phyloP scores from a whole-genome alignment of 2,113 vertebrate species.

The Formicarius rufipectus region DNA sequence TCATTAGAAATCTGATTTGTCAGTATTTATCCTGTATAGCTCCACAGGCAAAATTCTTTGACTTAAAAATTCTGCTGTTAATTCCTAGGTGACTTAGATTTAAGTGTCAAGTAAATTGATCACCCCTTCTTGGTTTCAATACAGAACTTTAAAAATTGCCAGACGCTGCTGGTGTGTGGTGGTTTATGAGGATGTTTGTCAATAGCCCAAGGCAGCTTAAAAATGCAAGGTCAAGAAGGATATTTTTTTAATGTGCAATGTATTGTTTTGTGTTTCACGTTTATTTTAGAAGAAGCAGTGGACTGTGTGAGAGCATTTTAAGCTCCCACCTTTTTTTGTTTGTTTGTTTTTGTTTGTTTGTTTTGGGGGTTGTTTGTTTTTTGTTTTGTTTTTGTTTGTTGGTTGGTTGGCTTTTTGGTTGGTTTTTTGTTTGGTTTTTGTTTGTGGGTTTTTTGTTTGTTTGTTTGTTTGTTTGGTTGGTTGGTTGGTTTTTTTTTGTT shows the following conservation, averaged over 20 bases:
- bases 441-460: background rate
- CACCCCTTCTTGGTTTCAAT: background rate
- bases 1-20: background rate
- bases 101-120: conserved; percentile 10
- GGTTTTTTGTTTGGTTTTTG: too few species aligned
- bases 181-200: background rate
- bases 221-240: background rate
- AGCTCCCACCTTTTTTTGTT: background rate
- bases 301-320: background rate
- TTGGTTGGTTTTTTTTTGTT: background rate
- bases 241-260: background rate
- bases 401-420: background rate
- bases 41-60: background rate
- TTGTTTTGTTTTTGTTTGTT: background rate
- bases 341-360: background rate
- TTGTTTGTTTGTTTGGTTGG: too few species aligned
- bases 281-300: background rate
- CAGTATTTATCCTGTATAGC: background rate
- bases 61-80: background rate
- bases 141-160: background rate
- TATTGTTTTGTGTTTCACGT: background rate
- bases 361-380: too few species aligned
- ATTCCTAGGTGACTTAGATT: background rate
- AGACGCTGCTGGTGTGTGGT: background rate
- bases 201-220: background rate